Evolutionary conservation across 1,140 invertebrate species (phyloP), one percentile per base, ranked within the genome.

Genomic region (Ridgeia piscesae): DNA sequence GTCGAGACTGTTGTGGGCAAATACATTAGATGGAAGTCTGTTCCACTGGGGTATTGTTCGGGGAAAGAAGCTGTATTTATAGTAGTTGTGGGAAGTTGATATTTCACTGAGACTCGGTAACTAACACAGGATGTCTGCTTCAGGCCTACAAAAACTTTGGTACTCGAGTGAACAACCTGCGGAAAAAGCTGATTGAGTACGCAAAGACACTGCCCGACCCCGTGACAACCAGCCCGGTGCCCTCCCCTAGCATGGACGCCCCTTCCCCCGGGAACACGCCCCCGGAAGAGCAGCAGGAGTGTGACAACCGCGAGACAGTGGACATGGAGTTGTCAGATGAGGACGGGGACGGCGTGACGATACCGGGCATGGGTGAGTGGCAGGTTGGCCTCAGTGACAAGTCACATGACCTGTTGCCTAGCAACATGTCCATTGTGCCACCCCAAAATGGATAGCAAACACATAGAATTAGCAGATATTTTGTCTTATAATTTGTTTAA

Each of bases 61-160:
- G n/a, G n/a, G n/a, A n/a, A n/a, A n/a, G n/a, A n/a, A n/a, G n/a
- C n/a, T n/a, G n/a, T n/a, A n/a, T n/a, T n/a, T n/a, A n/a, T n/a
- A n/a, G n/a, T n/a, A n/a, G n/a, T n/a, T n/a, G n/a, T n/a, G n/a
- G n/a, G n/a, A 42, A 42, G 42, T 4, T 42, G 42, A 42, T 42
- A n/a, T 42, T 42, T 42, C 42, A 42, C 42, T 42, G 4, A 42
- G 42, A 4, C 42, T 77, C 58, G 0, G 31, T 34, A 27, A 90
- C n/a, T 34, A 90, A 42, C 11, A 42, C 35, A 90, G 34, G 35
- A 33, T n/a, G 31, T 42, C 89, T 90, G 33, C 88, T 89, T 93
- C 95, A 98, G 98, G 98, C 98, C 11, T 99, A 99, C 95, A 98
- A 98, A 96, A 98, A 98, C 95, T 99, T 99, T 96, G 98, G 98